These are phyloP conservation scores for Sialia sialis DNA, from an alignment of 2,113 vertebrate genomes.

Conservation along the genomic window DNA sequence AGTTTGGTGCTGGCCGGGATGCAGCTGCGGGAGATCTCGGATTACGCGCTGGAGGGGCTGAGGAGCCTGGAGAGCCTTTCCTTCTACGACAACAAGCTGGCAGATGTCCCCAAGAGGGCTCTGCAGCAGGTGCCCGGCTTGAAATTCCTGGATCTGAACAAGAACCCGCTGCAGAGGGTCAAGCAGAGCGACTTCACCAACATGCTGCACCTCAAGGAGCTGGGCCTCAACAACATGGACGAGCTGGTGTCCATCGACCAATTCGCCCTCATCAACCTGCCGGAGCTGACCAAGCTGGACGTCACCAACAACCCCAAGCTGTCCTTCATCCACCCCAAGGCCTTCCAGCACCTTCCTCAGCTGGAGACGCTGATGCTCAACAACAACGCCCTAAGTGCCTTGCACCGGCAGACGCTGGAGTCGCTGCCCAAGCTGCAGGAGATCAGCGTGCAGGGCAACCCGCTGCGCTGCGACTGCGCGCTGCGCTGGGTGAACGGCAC, in stretches of 20 bases:
- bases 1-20: slow-evolving; percentile 91
- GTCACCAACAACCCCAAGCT: slow-evolving; percentile 95
- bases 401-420: slow-evolving; percentile 85
- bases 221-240: slow-evolving; percentile 93
- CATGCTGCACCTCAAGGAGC: slow-evolving; percentile 91
- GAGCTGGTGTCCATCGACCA: slow-evolving; percentile 90
- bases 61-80: slow-evolving; percentile 87
- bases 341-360: slow-evolving; percentile 84
- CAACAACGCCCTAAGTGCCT: slow-evolving; percentile 92
- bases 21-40: slow-evolving; percentile 82
- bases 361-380: slow-evolving; percentile 98
- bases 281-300: slow-evolving; percentile 94
- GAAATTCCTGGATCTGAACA: slow-evolving; percentile 92
- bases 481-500: slow-evolving; percentile 90
- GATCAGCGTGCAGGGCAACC: slow-evolving; percentile 94
- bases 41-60: slow-evolving; percentile 84
- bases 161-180: slow-evolving; percentile 86
- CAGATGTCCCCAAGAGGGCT: slow-evolving; percentile 79
- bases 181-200: slow-evolving; percentile 85
- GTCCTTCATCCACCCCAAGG: slow-evolving; percentile 91
- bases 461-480: slow-evolving; percentile 93
- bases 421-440: slow-evolving; percentile 92
- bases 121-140: slow-evolving; percentile 84
- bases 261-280: slow-evolving; percentile 87
- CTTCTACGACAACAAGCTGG: slow-evolving; percentile 87